Conservation (phyloP, 1,140 invertebrate genomes). For the Araneus ventricosus region DNA sequence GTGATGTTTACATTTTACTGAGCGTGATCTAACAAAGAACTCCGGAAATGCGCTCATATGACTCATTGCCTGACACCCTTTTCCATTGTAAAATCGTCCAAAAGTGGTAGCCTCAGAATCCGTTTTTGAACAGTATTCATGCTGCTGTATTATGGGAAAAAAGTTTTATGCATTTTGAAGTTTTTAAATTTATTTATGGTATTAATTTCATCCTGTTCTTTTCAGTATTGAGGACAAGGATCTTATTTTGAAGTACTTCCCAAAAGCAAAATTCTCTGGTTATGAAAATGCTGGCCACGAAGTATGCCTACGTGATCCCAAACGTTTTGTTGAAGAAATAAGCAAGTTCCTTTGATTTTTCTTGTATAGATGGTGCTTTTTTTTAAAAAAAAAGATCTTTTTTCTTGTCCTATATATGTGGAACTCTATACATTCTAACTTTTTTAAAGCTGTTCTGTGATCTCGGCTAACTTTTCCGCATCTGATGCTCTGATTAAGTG, state of each 20-base stretch:
- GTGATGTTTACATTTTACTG: no score
- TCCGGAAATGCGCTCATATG: no score
- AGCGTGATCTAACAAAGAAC: no score
- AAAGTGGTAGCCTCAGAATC: no score
- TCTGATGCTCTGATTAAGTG: background rate
- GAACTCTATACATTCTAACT: constrained; percentile 35
- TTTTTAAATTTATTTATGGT: no score
- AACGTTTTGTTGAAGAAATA: constrained; percentile 50
- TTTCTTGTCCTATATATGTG: constrained; percentile 3
- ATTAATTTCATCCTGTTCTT: background rate
- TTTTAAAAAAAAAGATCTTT: background rate
- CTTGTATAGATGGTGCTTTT: background rate
- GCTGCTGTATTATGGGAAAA: no score
- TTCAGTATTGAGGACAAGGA: constrained; percentile 59
- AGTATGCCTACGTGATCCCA: constrained; percentile 48
- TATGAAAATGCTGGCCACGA: constrained; percentile 67
- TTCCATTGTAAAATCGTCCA: no score
- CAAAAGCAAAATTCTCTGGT: constrained; percentile 55
- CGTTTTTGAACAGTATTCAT: no score
- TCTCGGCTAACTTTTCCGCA: background rate
- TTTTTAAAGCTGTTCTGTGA: constrained; percentile 12
- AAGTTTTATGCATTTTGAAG: no score
- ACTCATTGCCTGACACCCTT: no score
- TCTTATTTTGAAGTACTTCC: constrained; percentile 64
- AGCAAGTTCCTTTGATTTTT: constrained; percentile 36